Evolutionary conservation across 2,888 invertebrate genomes (phyloP).

Genomic region (Dinocampus coccinellae): DNA sequence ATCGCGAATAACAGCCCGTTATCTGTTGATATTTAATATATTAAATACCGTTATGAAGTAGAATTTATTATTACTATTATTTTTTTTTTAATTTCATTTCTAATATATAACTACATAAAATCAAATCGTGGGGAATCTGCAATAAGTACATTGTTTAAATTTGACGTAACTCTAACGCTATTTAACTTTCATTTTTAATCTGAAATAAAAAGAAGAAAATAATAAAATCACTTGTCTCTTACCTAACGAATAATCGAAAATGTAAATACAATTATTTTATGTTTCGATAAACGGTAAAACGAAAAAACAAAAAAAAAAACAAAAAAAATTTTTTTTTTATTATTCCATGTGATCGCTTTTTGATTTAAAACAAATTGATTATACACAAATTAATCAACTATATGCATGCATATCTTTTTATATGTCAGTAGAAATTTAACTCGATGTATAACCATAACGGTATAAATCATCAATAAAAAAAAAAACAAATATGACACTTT

Average conservation of each 20-base stretch:
- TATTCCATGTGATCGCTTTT: not conserved
- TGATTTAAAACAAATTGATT: not conserved
- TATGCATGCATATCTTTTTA: not conserved
- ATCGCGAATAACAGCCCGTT: not conserved
- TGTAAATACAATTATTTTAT: no score
- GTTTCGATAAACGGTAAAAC: no score
- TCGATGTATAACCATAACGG: not conserved
- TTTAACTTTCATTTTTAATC: no score
- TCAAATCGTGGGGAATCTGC: not conserved
- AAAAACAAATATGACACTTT: not conserved
- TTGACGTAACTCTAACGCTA: no score
- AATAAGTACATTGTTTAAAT: no score
- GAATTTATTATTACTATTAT: not conserved
- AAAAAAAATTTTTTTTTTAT: no score
- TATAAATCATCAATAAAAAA: not conserved
- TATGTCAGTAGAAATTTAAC: not conserved
- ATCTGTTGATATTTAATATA: not conserved
- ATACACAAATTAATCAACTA: not conserved
- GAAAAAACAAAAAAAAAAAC: no score
- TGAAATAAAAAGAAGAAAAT: no score
- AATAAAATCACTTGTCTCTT: no score
- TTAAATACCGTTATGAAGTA: constrained; percentile 1
- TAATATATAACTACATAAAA: not conserved
- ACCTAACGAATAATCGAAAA: no score
- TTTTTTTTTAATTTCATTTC: not conserved